Conservation (phyloP, 2,888 invertebrate species). For the Thelaira solivaga region DNA sequence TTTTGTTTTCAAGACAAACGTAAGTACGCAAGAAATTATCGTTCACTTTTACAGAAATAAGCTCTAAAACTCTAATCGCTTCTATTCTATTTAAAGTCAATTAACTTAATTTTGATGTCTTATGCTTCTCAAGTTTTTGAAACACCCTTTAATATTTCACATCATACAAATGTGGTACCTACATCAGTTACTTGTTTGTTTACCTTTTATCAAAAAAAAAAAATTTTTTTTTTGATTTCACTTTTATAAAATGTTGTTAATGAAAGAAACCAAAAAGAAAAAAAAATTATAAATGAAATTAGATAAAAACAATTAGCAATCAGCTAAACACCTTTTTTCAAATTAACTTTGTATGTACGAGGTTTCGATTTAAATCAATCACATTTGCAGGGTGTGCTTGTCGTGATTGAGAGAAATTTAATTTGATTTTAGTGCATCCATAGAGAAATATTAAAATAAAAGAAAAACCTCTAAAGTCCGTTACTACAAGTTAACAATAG, state of each 20-base stretch:
- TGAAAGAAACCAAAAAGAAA: not conserved
- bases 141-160: too few relatives aligned
- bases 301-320: conserved; percentile 40
- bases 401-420: not conserved
- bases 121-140: too few relatives aligned
- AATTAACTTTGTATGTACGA: not conserved
- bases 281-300: too few relatives aligned
- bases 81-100: too few relatives aligned
- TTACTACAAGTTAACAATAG: too few relatives aligned
- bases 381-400: not conserved
- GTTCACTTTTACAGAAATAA: too few relatives aligned
- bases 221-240: conserved; percentile 58
- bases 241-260: conserved; percentile 39
- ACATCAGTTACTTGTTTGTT: not conserved
- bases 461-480: too few relatives aligned
- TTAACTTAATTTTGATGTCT: too few relatives aligned
- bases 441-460: not conserved
- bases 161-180: not conserved
- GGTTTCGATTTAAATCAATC: conserved; percentile 3
- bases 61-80: too few relatives aligned
- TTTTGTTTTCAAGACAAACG: too few relatives aligned
- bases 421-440: not conserved
- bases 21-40: too few relatives aligned
- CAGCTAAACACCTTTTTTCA: conserved; percentile 29
- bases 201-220: conserved; percentile 16